Evolutionary conservation across 2,797 vertebrate genomes (phyloP), one percentile per base, ranked within the genome.

Genomic region (Coracias cyanogaster): DNA sequence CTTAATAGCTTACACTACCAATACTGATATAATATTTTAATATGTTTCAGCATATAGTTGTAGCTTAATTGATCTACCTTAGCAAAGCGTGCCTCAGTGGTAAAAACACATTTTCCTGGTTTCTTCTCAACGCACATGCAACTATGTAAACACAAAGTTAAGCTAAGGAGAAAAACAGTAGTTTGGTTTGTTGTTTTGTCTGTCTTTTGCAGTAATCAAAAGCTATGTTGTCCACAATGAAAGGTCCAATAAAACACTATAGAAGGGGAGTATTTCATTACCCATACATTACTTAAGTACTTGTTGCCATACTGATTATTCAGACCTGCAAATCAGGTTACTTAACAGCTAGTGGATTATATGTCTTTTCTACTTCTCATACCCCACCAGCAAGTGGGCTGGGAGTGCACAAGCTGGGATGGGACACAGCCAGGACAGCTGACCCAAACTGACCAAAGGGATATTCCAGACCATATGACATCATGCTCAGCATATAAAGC

Each of bases 301-400:
- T 70, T 71, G 10, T 28, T 73, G 55, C 21, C 46, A 48, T 33
- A n/a, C 69, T 41, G 20, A 55, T 51, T 84, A 78, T 48, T 90
- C 57, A 71, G 60, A 55, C 55, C 16, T 24, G 31, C 82, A 89
- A 92, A 66, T 51, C n/a, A 26, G 22, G 57, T 94, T 86, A 71
- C 45, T 49, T 74, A 92, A 49, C 25, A 81, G 60, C 13, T 69
- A 91, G n/a, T 62, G 41, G 39, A 66, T 78, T 81, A 74, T 4
- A 2, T 19, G 12, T 58, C 91, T 45, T 22, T 65, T 45, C 41
- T 45, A 41, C 21, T 65, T 41, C 29, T 45, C 41, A 65, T 9
- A 16, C 26, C 28, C 62, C 39, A 43, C 19, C 61, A 31, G 39
- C 18, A 26, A 64, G 28, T 20, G 29, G 61, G 39, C 61, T 43